Percentiles rank a stretch among this genome's conserved stretches.
Conservation (phyloP, 2,888 invertebrate species). For the Pammene fasciana region DNA sequence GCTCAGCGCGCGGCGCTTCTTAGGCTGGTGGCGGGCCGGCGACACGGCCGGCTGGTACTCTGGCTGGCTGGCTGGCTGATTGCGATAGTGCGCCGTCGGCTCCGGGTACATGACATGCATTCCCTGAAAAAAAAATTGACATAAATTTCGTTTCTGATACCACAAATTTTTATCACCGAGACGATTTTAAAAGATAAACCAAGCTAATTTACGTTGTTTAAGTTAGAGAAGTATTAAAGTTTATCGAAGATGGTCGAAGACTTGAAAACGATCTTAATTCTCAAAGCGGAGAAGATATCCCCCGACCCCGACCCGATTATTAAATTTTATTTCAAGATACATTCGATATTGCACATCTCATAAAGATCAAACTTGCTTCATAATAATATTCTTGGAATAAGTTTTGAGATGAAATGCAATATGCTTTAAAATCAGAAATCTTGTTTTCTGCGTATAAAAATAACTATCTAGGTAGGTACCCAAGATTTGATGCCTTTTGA, state of each 20-base stretch:
- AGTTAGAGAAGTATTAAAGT: too few relatives aligned
- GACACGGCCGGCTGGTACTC: constrained; percentile 70
- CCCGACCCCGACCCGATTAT: not conserved
- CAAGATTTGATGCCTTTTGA: too few relatives aligned
- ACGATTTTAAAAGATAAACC: too few relatives aligned
- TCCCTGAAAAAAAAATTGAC: constrained; percentile 79
- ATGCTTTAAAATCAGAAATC: not conserved
- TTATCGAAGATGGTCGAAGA: too few relatives aligned
- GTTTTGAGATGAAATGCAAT: constrained; percentile 1
- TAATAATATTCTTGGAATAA: not conserved
- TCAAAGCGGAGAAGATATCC: not conserved
- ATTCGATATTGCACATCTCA: not conserved
- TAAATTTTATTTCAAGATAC: not conserved
- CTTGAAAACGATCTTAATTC: too few relatives aligned
- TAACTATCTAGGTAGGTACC: too few relatives aligned
- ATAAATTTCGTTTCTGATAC: not conserved
- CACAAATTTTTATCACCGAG: too few relatives aligned
- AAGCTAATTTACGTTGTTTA: too few relatives aligned
- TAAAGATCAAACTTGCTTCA: not conserved
- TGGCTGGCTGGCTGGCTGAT: constrained; percentile 71
- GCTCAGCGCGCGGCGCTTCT: constrained; percentile 76
- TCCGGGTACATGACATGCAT: constrained; percentile 94
- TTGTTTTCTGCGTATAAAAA: too few relatives aligned
- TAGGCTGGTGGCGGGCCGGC: constrained; percentile 72
- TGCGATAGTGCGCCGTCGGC: constrained; percentile 77